A percentile compares a stretch with the other conserved stretches of the same genome.
Conservation (phyloP, 2,113 vertebrate species). For the Mobula birostris region DNA sequence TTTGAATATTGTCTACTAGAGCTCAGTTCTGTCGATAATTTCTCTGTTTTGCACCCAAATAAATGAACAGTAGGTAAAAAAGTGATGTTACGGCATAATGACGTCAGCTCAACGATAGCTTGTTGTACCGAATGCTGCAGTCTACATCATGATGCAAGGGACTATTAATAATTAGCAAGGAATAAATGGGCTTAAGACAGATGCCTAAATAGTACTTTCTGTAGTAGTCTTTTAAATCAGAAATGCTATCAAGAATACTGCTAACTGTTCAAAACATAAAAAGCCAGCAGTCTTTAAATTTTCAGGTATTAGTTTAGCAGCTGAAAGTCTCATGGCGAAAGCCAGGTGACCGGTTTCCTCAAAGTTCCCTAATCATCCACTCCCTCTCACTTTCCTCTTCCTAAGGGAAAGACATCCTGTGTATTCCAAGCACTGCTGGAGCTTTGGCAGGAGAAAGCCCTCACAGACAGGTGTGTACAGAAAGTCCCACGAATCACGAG, state of each 20-base stretch:
- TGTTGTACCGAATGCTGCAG: constrained; percentile 65
- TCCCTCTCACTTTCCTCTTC: constrained; percentile 61
- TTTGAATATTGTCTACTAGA: constrained; percentile 18
- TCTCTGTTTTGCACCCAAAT: not conserved
- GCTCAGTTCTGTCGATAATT: not conserved
- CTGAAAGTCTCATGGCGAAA: constrained; percentile 62
- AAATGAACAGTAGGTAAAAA: not conserved
- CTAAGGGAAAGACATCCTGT: constrained; percentile 54
- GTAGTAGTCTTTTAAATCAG: constrained; percentile 66
- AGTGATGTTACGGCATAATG: constrained; percentile 10
- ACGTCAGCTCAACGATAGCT: constrained; percentile 12
- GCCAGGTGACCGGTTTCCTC: constrained; percentile 59
- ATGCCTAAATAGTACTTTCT: constrained; percentile 43
- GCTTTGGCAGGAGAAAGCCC: constrained; percentile 55
- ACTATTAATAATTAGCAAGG: constrained; percentile 62
- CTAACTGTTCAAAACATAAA: constrained; percentile 67
- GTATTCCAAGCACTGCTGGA: constrained; percentile 61
- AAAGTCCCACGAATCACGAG: constrained; percentile 39
- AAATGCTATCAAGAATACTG: constrained; percentile 57
- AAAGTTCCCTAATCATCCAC: constrained; percentile 58
- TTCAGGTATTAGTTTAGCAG: constrained; percentile 75
- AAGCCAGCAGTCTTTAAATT: constrained; percentile 68
- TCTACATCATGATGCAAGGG: constrained; percentile 55
- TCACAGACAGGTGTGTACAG: constrained; percentile 51
- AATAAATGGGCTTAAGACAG: constrained; percentile 33